These are phyloP conservation scores for Epinephelus malabaricus DNA, from an alignment of 2,797 vertebrate species.

Conservation along the genomic window DNA sequence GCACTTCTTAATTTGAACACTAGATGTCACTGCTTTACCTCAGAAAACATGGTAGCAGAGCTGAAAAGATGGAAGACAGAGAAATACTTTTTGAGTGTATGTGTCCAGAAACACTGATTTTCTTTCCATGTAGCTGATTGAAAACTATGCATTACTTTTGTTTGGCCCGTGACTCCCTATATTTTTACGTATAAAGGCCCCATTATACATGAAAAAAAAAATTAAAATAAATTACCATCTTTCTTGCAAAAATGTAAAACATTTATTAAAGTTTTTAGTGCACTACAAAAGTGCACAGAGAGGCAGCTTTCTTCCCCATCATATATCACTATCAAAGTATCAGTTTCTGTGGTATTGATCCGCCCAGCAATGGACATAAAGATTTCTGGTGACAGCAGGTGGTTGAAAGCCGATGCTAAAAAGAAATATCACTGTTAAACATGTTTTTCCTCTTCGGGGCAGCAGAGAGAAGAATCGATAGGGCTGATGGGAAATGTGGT, in stretches of 20 bases:
- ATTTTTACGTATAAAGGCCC: too few relatives aligned
- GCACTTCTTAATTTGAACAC: too few relatives aligned
- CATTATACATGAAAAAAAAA: too few relatives aligned
- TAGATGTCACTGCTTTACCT: too few relatives aligned
- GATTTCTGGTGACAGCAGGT: background rate
- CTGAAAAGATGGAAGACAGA: too few relatives aligned
- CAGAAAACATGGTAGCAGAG: too few relatives aligned
- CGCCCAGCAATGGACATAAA: background rate
- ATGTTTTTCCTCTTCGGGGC: background rate
- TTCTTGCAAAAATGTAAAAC: background rate
- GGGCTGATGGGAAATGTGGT: slow-evolving; percentile 51
- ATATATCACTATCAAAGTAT: background rate
- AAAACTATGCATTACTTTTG: too few relatives aligned
- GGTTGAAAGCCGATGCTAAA: background rate
- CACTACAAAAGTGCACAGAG: background rate
- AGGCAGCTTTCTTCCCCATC: background rate
- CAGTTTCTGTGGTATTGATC: background rate
- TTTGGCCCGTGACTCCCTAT: too few relatives aligned
- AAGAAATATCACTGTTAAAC: background rate
- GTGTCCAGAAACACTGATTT: too few relatives aligned
- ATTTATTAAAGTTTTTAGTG: too few relatives aligned
- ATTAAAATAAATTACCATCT: background rate
- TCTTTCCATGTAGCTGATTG: too few relatives aligned
- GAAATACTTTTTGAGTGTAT: too few relatives aligned
- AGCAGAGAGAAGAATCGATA: background rate